Evolutionary conservation across 2,113 vertebrate species (phyloP).

Genomic region (Varanus salvator): DNA sequence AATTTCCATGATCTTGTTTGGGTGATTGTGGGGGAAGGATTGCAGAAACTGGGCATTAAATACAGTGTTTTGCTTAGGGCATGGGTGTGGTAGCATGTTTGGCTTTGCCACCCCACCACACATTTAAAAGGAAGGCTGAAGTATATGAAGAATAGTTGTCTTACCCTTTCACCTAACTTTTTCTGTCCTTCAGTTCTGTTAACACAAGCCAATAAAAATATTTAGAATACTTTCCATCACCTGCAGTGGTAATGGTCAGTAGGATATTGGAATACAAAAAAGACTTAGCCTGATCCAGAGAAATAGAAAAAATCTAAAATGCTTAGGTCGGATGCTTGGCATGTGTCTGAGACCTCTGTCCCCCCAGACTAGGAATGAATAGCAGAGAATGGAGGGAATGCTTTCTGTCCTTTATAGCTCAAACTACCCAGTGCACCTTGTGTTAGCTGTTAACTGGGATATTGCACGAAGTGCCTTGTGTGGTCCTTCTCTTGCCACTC

Average conservation of each 20-base stretch:
- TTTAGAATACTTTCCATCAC: not conserved
- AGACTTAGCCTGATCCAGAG: not conserved
- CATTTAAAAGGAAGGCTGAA: not conserved
- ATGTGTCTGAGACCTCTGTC: not conserved
- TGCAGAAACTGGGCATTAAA: not conserved
- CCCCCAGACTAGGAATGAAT: not conserved
- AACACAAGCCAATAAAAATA: not conserved
- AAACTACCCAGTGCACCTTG: too few species aligned
- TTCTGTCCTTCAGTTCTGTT: not conserved
- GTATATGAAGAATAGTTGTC: not conserved
- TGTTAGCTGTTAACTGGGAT: not conserved
- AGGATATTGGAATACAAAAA: not conserved
- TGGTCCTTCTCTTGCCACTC: not conserved
- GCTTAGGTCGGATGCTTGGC: not conserved
- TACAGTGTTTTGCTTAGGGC: not conserved
- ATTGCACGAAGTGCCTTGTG: not conserved
- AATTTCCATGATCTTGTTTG: not conserved
- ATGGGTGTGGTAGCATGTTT: not conserved
- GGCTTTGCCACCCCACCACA: not conserved
- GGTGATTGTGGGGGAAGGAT: not conserved
- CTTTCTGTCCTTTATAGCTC: not conserved
- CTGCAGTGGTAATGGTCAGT: not conserved
- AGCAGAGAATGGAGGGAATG: not conserved
- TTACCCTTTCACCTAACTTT: not conserved
- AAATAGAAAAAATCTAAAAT: not conserved